phyloP scores from a whole-genome alignment of 2,113 vertebrate genomes.

The Oophaga pumilio region DNA sequence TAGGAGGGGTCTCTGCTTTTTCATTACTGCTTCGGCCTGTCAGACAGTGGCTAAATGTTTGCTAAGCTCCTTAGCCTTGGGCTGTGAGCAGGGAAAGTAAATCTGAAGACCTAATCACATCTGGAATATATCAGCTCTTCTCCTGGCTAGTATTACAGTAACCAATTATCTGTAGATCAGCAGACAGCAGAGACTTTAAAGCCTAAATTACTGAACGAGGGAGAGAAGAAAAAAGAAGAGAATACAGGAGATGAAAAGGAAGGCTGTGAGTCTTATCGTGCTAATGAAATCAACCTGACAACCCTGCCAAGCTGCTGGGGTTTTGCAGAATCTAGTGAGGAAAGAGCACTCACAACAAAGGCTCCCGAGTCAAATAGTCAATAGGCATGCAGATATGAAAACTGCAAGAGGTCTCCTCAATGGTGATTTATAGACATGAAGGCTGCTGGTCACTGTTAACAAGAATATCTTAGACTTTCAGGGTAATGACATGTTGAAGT shows the following conservation, averaged over 20 bases:
- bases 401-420: slow-evolving; percentile 52
- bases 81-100: slow-evolving; percentile 78
- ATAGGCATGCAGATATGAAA: slow-evolving; percentile 63
- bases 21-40: slow-evolving; percentile 33
- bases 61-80: slow-evolving; percentile 76
- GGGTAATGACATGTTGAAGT: slow-evolving; percentile 63
- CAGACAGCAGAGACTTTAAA: slow-evolving; percentile 85
- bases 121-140: slow-evolving; percentile 90
- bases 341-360: slow-evolving; percentile 71
- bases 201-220: slow-evolving; percentile 78
- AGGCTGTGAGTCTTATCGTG: slow-evolving; percentile 77
- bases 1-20: slow-evolving; percentile 53
- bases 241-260: slow-evolving; percentile 77
- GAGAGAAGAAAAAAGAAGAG: slow-evolving; percentile 69
- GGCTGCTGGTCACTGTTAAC: slow-evolving; percentile 60
- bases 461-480: slow-evolving; percentile 58
- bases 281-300: slow-evolving; percentile 82
- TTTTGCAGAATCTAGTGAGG: slow-evolving; percentile 71
- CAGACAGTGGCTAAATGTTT: slow-evolving; percentile 68
- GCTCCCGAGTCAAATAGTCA: slow-evolving; percentile 70
- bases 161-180: slow-evolving; percentile 89
- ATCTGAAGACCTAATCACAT: slow-evolving; percentile 81
- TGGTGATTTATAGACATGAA: slow-evolving; percentile 61
- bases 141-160: slow-evolving; percentile 88
- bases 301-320: slow-evolving; percentile 69